Base-by-base conservation (phyloP, 2,888 invertebrate genomes). In the Lepidocyrtoides sp. region DNA sequence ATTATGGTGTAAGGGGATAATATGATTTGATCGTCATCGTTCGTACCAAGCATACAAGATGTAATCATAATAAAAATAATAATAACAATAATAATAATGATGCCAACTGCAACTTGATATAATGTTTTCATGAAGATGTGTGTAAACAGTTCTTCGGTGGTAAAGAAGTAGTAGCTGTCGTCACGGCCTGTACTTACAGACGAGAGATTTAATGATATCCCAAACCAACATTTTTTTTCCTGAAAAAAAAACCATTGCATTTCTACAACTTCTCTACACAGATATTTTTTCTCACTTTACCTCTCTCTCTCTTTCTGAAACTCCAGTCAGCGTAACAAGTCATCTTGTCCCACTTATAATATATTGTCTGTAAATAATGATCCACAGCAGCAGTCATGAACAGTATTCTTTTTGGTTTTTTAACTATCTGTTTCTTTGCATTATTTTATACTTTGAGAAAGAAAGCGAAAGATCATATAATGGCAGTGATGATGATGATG, bases 21-120 rank as follows among this genome's bases (percentile, higher is more conserved):
- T 72, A 51, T 82, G 89, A 89, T 89, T 89, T 89, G 89, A 82
- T 89, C 32, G 84, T 54, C 10, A 32, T 54, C 26, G 17, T n/a
- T 77, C 51, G 77, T 54, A 81, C 57, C 57, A 81, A 51, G 26
- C 48, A 75, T 29, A 77, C 77, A 51, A 77, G 23, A 48, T 26
- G 23, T 44, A 69, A 41, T 69, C 36, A 36, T 75, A 75, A 72
- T 69, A 69, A 72, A 10, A 72, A 75, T 69, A 36, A 48, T 75
- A 69, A 72, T 20, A 72, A 75, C 41, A 36, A 48, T 75, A 75
- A 69, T 32, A 69, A 69, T 32, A 32, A 10, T 23, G n/a, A 66
- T 66, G 36, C 44, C 26, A 75, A 48, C 48, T 75, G 23, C 26
- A 75, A 48, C 48, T 75, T 75, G 44, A 75, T 75, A 17, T 72